Conservation (phyloP, 2,888 invertebrate species). For the Mystacides longicornis region DNA sequence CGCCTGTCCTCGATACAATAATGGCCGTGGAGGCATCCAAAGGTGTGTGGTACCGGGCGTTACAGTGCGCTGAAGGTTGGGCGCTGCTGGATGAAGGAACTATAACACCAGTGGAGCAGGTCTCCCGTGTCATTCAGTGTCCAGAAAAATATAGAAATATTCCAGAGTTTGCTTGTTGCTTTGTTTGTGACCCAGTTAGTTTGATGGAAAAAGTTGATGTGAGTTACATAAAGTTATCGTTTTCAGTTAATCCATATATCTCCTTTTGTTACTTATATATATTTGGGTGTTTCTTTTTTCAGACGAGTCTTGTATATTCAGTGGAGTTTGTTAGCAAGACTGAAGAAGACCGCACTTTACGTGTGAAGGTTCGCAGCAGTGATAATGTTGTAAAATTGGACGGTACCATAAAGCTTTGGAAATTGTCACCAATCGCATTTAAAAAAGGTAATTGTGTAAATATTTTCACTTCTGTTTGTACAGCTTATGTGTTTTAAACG, state of each 20-base stretch:
- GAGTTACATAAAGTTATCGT: background rate
- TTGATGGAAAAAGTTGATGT: background rate
- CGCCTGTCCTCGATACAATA: background rate
- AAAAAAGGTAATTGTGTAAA: no score
- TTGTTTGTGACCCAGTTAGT: background rate
- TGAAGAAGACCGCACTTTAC: background rate
- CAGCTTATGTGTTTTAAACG: no score
- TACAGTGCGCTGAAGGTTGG: background rate
- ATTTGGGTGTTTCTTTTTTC: background rate
- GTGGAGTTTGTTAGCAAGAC: background rate
- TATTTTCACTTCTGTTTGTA: no score
- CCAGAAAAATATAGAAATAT: background rate
- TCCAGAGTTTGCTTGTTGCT: background rate
- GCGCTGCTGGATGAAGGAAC: background rate
- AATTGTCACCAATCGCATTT: background rate
- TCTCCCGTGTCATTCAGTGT: background rate
- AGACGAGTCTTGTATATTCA: background rate
- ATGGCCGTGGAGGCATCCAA: background rate
- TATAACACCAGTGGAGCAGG: background rate
- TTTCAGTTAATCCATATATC: no score
- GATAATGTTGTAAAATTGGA: background rate
- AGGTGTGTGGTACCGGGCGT: background rate
- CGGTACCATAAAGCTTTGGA: background rate
- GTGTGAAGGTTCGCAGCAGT: background rate
- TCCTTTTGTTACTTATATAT: no score